Evolutionary conservation across 2,888 invertebrate genomes (phyloP), one percentile per base, ranked within the genome.

Genomic region (Corythucha ciliata): DNA sequence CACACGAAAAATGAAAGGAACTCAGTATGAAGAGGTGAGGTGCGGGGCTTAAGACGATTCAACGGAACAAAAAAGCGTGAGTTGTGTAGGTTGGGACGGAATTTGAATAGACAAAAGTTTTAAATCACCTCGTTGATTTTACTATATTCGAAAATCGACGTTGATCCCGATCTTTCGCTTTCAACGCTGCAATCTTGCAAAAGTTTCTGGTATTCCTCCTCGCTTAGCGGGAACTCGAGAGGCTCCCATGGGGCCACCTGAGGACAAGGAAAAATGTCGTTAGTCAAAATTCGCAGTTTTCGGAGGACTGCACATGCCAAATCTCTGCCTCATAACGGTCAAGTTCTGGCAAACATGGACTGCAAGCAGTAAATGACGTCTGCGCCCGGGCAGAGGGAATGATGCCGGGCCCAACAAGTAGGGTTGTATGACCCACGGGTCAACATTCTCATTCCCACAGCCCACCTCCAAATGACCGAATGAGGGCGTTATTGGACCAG

Each of bases 221-320:
- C 85, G 5, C 72, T 67, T 44, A 89, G 71, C 4, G 89, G 89
- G 69, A 88, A 89, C 57, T 69, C 68, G 44, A 87, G 74, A 32
- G 80, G 77, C 53, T 87, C 83, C 68, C 80, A 87, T 10, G 89
- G 86, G 58, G 78, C 72, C 64, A 83, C 76, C 77, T 79, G 72
- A 25, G 71, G 64, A 58, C 52, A 39, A 45, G 25, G n/a, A 39
- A 14, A 47, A 37, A 4, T 12, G 6, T 48, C 18, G n/a, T n/a
- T n/a, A n/a, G n/a, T n/a, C n/a, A n/a, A n/a, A n/a, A n/a, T n/a
- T n/a, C n/a, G n/a, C n/a, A n/a, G n/a, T n/a, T n/a, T n/a, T n/a
- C n/a, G n/a, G n/a, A n/a, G n/a, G n/a, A n/a, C n/a, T n/a, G n/a
- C n/a, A n/a, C n/a, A n/a, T n/a, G n/a, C n/a, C n/a, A n/a, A n/a